Conservation (phyloP, 2,113 vertebrate genomes). For the Gymnorhina tibicen region DNA sequence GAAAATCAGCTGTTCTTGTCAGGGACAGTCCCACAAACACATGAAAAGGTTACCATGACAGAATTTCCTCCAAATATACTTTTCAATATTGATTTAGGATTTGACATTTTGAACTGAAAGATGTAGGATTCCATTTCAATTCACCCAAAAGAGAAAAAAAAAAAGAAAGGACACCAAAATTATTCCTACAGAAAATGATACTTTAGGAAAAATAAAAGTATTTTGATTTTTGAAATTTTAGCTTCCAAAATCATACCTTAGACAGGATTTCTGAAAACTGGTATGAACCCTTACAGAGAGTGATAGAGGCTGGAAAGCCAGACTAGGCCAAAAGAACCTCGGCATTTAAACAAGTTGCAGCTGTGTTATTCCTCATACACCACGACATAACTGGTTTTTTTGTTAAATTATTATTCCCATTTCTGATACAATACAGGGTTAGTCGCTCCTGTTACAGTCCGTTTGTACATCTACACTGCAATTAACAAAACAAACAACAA, state of each 20-base stretch:
- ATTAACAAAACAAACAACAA: neutral
- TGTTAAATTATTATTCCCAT: neutral
- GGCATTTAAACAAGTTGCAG: neutral
- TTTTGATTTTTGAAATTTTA: neutral
- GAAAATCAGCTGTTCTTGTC: neutral
- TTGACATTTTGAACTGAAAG: neutral
- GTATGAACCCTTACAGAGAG: neutral
- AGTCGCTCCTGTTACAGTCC: neutral
- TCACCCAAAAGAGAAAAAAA: neutral
- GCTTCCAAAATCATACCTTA: neutral
- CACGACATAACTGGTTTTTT: neutral
- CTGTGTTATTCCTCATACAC: neutral
- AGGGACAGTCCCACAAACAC: neutral
- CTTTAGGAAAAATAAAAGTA: neutral
- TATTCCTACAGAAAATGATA: neutral
- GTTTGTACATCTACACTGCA: neutral
- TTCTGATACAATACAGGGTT: neutral
- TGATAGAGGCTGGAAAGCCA: neutral
- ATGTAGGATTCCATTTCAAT: neutral
- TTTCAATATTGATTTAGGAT: neutral
- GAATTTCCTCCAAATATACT: neutral
- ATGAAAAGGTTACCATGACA: neutral
- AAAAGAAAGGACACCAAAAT: neutral
- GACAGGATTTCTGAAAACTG: neutral
- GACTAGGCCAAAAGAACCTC: neutral